phyloP scores from a whole-genome alignment of 2,113 vertebrate species.

The Salvelinus namaycush region DNA sequence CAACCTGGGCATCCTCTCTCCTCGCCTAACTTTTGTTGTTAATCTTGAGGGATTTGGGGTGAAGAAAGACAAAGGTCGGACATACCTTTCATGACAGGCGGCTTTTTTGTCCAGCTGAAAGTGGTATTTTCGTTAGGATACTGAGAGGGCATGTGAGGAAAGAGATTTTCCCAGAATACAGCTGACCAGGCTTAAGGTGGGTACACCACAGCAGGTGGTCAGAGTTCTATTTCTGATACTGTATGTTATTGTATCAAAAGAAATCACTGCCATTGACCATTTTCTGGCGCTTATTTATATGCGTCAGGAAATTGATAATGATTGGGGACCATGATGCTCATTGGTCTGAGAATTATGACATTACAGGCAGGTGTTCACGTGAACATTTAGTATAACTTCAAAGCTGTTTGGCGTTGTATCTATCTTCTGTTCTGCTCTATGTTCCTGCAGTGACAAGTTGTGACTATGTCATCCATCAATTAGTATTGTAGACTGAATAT shows the following conservation, averaged over 20 bases:
- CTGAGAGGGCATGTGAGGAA: constrained; percentile 29
- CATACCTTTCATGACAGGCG: constrained; percentile 26
- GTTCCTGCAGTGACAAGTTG: no score
- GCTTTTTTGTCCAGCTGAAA: constrained; percentile 18
- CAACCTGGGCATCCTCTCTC: constrained; percentile 37
- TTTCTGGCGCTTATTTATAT: not conserved
- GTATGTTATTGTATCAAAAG: not conserved
- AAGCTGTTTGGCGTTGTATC: no score
- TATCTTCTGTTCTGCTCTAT: no score
- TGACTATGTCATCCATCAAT: not conserved
- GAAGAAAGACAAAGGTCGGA: constrained; percentile 25
- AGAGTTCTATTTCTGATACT: not conserved
- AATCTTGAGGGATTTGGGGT: constrained; percentile 54
- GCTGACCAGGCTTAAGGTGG: constrained; percentile 43
- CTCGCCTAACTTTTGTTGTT: constrained; percentile 44
- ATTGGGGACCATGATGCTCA: no score
- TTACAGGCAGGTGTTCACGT: no score
- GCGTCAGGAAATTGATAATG: no score
- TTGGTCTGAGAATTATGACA: no score
- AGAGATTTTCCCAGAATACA: constrained; percentile 20
- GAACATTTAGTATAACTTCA: no score
- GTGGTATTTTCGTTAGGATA: constrained; percentile 18
- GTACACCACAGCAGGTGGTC: constrained; percentile 30
- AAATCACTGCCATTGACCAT: not conserved
- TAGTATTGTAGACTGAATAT: not conserved